Conservation (phyloP, 2,113 vertebrate genomes). For the Hippopotamus amphibius region DNA sequence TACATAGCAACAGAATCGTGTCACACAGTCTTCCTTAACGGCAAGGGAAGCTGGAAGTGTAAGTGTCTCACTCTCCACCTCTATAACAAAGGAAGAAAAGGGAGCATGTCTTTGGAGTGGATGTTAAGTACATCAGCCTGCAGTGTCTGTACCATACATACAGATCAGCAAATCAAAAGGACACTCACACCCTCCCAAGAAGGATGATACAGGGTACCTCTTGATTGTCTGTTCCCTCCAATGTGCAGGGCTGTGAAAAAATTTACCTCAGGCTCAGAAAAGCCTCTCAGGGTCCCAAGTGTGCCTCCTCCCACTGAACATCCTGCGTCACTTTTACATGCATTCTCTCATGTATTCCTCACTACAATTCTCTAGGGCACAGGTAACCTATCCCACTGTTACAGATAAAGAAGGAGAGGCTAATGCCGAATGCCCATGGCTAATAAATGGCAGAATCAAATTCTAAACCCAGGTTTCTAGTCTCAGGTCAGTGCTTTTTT, state of each 20-base stretch:
- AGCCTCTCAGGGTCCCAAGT: neutral
- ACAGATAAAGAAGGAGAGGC: neutral
- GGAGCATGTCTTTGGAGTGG: neutral
- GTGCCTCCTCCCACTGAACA: neutral
- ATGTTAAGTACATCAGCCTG: neutral
- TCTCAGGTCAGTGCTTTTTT: neutral
- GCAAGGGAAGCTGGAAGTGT: neutral
- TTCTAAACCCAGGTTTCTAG: neutral
- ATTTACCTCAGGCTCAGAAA: neutral
- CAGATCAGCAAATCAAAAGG: conserved; percentile 11
- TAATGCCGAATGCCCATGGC: neutral
- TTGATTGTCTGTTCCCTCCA: neutral
- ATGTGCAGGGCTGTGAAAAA: conserved; percentile 34
- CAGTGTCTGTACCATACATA: neutral
- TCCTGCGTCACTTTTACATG: neutral
- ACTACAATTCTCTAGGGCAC: neutral
- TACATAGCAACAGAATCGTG: neutral
- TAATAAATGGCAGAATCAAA: neutral
- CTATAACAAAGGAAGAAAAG: conserved; percentile 9
- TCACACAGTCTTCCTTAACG: neutral
- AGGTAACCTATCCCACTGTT: neutral
- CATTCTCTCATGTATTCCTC: neutral
- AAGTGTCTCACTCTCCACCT: neutral
- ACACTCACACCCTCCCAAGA: neutral
- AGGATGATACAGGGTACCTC: neutral